These are phyloP conservation scores for Elymnias hypermnestra DNA, from an alignment of 1,140 invertebrate species.

Conservation along the genomic window DNA sequence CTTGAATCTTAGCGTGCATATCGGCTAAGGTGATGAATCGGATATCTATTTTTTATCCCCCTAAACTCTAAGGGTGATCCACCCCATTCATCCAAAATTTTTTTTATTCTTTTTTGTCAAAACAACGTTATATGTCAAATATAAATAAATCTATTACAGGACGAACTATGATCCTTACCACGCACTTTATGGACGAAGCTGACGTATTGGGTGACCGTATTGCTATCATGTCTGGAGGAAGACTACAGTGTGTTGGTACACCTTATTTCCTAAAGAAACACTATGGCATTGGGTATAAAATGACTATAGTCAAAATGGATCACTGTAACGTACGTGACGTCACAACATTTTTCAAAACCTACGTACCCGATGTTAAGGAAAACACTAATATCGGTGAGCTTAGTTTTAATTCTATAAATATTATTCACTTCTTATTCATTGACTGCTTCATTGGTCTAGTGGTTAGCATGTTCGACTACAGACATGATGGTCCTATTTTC, in stretches of 20 bases:
- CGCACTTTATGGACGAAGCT: constrained; percentile 99
- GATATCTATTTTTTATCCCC: no score
- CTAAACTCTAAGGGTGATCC: no score
- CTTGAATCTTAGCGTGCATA: no score
- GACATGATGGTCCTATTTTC: no score
- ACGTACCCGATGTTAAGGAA: constrained; percentile 75
- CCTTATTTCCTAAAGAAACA: constrained; percentile 76
- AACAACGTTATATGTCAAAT: no score
- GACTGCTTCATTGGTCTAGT: no score
- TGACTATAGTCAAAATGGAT: constrained; percentile 55
- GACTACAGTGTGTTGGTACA: constrained; percentile 81
- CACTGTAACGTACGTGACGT: constrained; percentile 76
- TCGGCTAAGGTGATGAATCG: no score
- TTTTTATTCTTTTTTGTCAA: background rate
- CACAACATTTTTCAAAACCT: constrained; percentile 75
- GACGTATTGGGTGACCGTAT: constrained; percentile 95
- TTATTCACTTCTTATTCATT: no score
- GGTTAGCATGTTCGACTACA: no score
- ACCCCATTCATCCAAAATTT: background rate
- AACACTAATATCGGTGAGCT: constrained; percentile 60
- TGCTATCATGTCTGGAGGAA: constrained; percentile 91
- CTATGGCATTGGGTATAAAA: constrained; percentile 68
- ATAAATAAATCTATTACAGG: no score
- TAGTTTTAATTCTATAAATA: no score
- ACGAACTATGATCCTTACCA: constrained; percentile 93